These are phyloP conservation scores for Percopsis transmontana DNA, from an alignment of 2,113 vertebrate genomes.

Conservation along the genomic window DNA sequence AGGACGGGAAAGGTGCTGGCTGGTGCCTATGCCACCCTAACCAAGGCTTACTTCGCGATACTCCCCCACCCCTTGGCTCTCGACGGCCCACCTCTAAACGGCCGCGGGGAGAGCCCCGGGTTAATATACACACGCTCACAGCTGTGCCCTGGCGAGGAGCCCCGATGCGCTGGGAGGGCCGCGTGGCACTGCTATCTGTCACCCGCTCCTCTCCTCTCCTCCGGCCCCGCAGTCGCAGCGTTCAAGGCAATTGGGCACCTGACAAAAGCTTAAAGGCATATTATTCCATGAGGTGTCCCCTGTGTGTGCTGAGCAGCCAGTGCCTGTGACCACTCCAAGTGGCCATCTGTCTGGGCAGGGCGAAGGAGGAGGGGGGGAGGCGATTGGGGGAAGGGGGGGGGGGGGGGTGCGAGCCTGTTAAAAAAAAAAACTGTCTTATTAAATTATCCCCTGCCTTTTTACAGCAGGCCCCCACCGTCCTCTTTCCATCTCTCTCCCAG, in stretches of 20 bases:
- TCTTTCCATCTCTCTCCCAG: constrained; percentile 63
- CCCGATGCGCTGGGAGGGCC: no score
- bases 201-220: constrained; percentile 35
- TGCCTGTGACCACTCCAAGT: constrained; percentile 42
- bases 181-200: constrained; percentile 55
- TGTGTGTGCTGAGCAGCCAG: constrained; percentile 42
- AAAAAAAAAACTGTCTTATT: constrained; percentile 59
- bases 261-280: constrained; percentile 60
- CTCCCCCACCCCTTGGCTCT: constrained; percentile 12
- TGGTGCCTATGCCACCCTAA: constrained; percentile 8
- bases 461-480: constrained; percentile 47
- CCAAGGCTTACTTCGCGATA: neutral
- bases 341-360: constrained; percentile 42
- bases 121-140: constrained; percentile 17
- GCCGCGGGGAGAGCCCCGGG: constrained; percentile 9
- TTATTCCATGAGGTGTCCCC: constrained; percentile 40
- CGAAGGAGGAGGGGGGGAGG: neutral
- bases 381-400: neutral
- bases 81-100: constrained; percentile 21
- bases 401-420: neutral
- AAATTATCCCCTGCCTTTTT: constrained; percentile 69
- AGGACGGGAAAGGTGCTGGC: neutral
- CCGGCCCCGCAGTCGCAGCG: constrained; percentile 15
- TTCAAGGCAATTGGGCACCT: constrained; percentile 46
- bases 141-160: constrained; percentile 33